Evolutionary conservation across 2,113 vertebrate species (phyloP), one percentile per base, ranked within the genome.

Genomic region (Cynopterus brachyotis): DNA sequence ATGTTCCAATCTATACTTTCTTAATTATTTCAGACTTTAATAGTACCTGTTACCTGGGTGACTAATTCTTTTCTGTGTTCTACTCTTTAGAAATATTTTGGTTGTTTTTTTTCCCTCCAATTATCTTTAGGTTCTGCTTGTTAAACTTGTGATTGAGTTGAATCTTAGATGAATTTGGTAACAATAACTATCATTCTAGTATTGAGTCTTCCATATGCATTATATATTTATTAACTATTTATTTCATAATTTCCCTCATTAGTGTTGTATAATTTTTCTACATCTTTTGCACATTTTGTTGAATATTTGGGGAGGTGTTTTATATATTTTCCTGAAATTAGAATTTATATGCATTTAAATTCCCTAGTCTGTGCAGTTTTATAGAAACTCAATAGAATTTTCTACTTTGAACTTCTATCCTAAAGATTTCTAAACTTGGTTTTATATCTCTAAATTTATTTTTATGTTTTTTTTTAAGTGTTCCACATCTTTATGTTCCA

Each of bases 241-340:
- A 69, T 86, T 24, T 42, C 26, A 72, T 30, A 72, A 37, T 69
- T 78, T 59, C 12, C 26, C 40, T 62, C 6, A 60, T 60, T 70
- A n/a, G 1, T 45, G 9, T 76, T 53, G 35, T 35, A 45, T 67
- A 57, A 66, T 53, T 76, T 83, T 64, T 57, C 26, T 42, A 9
- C 28, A 35, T 47, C 13, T 37, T 11, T 83, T 67, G 1, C 13
- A 47, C 0, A 57, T 76, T 57, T 66, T 37, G 6, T 94, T 60
- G 8, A 70, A 45, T 53, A 72, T 45, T 89, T 82, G 57, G 42
- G 12, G 45, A 15, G 3, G 5, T 60, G 12, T 90, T 83, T 78
- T 60, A n/a, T 40, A 37, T 67, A n/a, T 84, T 76, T 83, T 78
- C 7, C 28, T 69, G 53, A 95, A 78, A 78, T 78, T n/a, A 59